phyloP scores from a whole-genome alignment of 2,113 vertebrate species.

The Amphilophus citrinellus region DNA sequence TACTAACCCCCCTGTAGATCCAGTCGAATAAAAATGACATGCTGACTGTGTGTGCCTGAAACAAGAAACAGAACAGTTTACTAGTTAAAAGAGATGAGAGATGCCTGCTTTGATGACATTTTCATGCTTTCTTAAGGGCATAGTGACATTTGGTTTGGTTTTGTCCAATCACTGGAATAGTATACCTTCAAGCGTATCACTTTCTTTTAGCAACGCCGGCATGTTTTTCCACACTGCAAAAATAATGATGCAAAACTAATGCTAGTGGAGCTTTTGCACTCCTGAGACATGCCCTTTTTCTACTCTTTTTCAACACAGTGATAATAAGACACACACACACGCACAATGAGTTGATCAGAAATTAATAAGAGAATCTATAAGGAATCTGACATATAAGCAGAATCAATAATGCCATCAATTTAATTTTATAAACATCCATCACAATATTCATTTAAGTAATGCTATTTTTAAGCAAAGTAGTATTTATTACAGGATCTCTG shows the following conservation, averaged over 20 bases:
- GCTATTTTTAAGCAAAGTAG: neutral
- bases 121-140: neutral
- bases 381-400: neutral
- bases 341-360: no score
- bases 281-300: no score
- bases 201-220: neutral
- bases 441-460: neutral
- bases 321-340: no score
- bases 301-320: no score
- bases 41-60: slow-evolving; percentile 77
- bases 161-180: neutral
- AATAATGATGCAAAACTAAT: neutral
- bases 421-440: neutral
- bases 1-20: slow-evolving; percentile 96
- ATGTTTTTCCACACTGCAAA: neutral
- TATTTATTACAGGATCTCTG: neutral
- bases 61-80: slow-evolving; percentile 18
- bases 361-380: neutral
- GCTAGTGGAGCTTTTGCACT: neutral
- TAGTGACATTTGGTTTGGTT: neutral
- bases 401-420: neutral
- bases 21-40: slow-evolving; percentile 97
- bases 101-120: neutral
- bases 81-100: neutral
- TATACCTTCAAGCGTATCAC: neutral